Conservation (phyloP, 1,140 invertebrate genomes). For the Thaumatotibia leucotreta region DNA sequence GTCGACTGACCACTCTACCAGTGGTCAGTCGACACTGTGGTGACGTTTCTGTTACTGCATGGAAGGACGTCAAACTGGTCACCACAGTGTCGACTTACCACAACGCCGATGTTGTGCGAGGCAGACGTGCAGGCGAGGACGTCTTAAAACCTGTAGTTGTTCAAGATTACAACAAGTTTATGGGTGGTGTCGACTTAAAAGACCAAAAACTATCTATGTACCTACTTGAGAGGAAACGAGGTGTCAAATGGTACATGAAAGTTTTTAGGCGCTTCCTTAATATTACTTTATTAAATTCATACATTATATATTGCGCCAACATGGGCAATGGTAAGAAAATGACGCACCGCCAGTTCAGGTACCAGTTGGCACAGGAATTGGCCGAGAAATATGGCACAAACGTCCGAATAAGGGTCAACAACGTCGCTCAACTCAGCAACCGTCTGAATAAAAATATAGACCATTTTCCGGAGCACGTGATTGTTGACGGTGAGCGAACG, state of each 20-base stretch:
- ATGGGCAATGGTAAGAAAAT: constrained; percentile 1
- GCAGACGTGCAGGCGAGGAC: background rate
- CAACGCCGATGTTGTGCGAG: background rate
- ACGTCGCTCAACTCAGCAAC: too few species aligned
- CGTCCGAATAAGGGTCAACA: too few species aligned
- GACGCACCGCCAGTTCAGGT: background rate
- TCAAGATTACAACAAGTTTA: constrained; percentile 25
- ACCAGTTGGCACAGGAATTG: too few species aligned
- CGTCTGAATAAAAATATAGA: too few species aligned
- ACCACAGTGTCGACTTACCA: constrained; percentile 9
- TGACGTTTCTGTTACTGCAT: constrained; percentile 17
- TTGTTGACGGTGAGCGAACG: too few species aligned
- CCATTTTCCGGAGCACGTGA: too few species aligned
- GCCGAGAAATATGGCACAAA: too few species aligned
- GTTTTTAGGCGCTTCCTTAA: background rate
- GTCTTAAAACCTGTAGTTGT: constrained; percentile 15
- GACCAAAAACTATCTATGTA: constrained; percentile 23
- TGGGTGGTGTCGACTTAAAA: constrained; percentile 26
- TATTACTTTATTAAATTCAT: background rate
- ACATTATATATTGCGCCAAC: constrained; percentile 2
- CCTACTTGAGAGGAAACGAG: constrained; percentile 16
- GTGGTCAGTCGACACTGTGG: constrained; percentile 22
- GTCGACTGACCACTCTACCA: background rate
- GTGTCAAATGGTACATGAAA: constrained; percentile 18
- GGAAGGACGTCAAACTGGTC: constrained; percentile 14